Evolutionary conservation across 2,797 vertebrate genomes (phyloP).

Genomic region (Hydrocynus forskahlii): DNA sequence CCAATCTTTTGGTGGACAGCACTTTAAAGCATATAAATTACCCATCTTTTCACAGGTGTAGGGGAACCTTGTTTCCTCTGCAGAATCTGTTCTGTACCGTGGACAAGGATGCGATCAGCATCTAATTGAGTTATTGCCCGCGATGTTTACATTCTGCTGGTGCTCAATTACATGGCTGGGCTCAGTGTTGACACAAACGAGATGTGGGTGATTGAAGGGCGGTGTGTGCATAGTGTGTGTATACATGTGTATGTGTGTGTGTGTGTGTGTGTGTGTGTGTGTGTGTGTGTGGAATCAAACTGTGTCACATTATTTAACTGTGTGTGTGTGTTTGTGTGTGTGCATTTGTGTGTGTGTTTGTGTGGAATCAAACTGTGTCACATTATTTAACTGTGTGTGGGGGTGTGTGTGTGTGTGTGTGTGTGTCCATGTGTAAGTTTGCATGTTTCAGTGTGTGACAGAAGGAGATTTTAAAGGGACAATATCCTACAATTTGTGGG

Average conservation of each 20-base stretch:
- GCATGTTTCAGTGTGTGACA: too few relatives aligned
- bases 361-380: too few relatives aligned
- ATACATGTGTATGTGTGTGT: neutral
- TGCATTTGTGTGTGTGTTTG: too few relatives aligned
- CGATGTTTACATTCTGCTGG: conserved; percentile 42
- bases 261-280: neutral
- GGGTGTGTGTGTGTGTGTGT: too few relatives aligned
- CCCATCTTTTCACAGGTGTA: too few relatives aligned
- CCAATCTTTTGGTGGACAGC: neutral
- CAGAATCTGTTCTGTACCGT: too few relatives aligned
- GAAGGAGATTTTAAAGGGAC: too few relatives aligned
- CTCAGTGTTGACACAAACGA: conserved; percentile 47
- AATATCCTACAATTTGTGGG: too few relatives aligned
- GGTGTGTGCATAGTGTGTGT: neutral
- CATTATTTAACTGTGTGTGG: too few relatives aligned
- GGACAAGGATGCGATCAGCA: neutral
- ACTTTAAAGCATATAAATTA: neutral
- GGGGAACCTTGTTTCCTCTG: neutral
- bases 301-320: too few relatives aligned
- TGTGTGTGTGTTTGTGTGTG: neutral
- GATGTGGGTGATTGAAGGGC: conserved; percentile 29
- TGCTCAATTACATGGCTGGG: conserved; percentile 46
- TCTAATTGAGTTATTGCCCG: conserved; percentile 38
- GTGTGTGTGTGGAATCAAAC: too few relatives aligned
- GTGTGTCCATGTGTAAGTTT: too few relatives aligned